phyloP scores from a whole-genome alignment of 2,797 vertebrate genomes.

The Heterohyrax brucei region DNA sequence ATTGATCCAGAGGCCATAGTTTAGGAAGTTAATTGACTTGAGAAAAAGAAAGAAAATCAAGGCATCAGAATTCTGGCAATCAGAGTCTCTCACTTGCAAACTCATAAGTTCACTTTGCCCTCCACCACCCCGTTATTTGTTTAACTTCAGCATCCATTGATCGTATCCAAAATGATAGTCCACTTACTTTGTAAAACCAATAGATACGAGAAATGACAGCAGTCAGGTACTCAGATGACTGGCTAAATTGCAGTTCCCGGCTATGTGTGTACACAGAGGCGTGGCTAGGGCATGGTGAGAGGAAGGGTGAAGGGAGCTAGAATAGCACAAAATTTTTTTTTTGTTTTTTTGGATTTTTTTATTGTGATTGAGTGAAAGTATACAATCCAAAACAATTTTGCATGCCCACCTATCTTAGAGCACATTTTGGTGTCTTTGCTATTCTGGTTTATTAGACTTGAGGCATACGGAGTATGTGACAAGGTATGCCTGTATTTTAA shows the following conservation, averaged over 20 bases:
- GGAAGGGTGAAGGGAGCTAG: not conserved
- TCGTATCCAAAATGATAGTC: conserved; percentile 30
- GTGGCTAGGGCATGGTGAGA: not conserved
- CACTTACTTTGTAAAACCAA: conserved; percentile 42
- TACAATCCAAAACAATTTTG: too few relatives aligned
- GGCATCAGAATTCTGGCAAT: not conserved
- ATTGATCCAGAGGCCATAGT: not conserved
- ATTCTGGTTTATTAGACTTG: not conserved
- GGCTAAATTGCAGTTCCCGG: conserved; percentile 4
- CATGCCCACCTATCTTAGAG: too few relatives aligned
- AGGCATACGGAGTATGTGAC: not conserved
- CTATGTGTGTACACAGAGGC: not conserved
- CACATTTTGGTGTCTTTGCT: not conserved
- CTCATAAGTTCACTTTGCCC: conserved; percentile 16
- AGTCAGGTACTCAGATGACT: not conserved
- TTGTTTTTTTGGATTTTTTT: too few relatives aligned
- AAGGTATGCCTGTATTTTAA: conserved; percentile 22
- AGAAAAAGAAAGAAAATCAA: conserved; percentile 7
- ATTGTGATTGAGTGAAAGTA: too few relatives aligned
- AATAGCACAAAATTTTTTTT: not conserved
- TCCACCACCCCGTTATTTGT: not conserved
- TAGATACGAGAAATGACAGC: conserved; percentile 3
- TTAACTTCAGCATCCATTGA: conserved; percentile 19
- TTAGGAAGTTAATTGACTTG: conserved; percentile 34
- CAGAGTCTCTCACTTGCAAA: not conserved